Base-by-base conservation (phyloP, 2,888 invertebrate species). In the Leucania comma region DNA sequence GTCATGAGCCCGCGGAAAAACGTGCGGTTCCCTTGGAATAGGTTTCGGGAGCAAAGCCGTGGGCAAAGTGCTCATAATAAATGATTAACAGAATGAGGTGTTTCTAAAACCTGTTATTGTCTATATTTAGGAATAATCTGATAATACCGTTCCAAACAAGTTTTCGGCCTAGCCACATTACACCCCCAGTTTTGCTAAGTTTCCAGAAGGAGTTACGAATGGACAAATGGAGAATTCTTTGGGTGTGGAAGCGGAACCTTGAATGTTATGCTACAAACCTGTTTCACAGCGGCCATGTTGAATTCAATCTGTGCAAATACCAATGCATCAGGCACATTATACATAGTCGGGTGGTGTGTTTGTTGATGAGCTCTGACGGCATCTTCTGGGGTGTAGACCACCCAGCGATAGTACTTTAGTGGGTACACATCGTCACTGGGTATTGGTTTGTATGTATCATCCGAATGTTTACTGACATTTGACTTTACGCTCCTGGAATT, bases 321-420 rank as follows among this genome's bases (percentile, higher is more conserved):
- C 20, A 97, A 93, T 0, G 98, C 97, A 90, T 97, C 96, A 0
- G 98, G 98, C 50, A 96, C 93, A 92, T 99, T 98, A 86, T 97
- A 98, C 95, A 99, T 97, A 1, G 98, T 97, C 0, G 98, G 98
- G 90, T 98, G 98, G 90, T 98, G 98, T 0, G 97, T 97, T 92
- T 99, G 98, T 60, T 97, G 96, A 86, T 98, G 98, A 71, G 97
- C 97, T 76, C 97, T 93, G 20, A 99, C 96, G 0, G 98, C 99
- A 86, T 98, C 98, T 22, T 96, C 94, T 2, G 98, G 97, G 0
- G 97, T 92, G 92, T 97, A 98, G 2, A 93, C 87, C 24, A 93
- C 86, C 95, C 95, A 95, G 29, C 72, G 97, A 93, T 77, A 98
- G 97, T 95, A 98, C 94, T 91, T 98, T 97, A 82, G 93, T 73